Percentiles rank a stretch among this genome's conserved stretches.
phyloP scores from a whole-genome alignment of 2,797 vertebrate species.

The Lutjanus argentimaculatus region DNA sequence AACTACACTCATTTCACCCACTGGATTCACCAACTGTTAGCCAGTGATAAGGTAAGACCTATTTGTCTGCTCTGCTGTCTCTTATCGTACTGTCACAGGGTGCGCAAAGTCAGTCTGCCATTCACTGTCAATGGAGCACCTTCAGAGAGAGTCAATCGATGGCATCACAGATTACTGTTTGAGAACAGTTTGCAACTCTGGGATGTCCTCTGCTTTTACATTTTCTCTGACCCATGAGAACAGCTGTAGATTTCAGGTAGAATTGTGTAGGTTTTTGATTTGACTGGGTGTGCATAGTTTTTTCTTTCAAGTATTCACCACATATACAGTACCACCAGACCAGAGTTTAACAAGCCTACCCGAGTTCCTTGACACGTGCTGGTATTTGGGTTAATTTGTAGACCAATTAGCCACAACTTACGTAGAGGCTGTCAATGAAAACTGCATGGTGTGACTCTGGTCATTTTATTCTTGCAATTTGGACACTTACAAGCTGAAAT shows the following conservation, averaged over 20 bases:
- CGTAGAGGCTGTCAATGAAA: not conserved
- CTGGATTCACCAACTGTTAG: constrained; percentile 18
- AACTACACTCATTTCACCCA: constrained; percentile 14
- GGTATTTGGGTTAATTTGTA: not conserved
- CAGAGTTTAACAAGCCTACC: no score
- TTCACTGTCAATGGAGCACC: not conserved
- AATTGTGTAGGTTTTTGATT: not conserved
- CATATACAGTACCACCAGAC: not conserved
- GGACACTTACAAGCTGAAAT: not conserved
- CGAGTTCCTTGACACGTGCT: not conserved
- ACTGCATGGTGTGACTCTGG: not conserved
- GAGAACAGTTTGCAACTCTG: not conserved
- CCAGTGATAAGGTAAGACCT: constrained; percentile 36
- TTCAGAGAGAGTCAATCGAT: constrained; percentile 6
- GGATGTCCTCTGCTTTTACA: not conserved
- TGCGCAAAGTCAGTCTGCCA: not conserved
- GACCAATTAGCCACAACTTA: not conserved
- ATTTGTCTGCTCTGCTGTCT: constrained; percentile 24
- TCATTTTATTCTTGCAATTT: not conserved
- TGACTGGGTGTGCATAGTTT: not conserved
- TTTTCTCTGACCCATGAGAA: not conserved
- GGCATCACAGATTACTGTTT: constrained; percentile 15
- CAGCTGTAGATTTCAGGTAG: not conserved
- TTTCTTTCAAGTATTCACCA: not conserved
- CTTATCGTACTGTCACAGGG: constrained; percentile 36